A percentile compares a stretch with the other conserved stretches of the same genome.
phyloP scores from a whole-genome alignment of 2,888 invertebrate genomes.

The Rhynchonema sp. region DNA sequence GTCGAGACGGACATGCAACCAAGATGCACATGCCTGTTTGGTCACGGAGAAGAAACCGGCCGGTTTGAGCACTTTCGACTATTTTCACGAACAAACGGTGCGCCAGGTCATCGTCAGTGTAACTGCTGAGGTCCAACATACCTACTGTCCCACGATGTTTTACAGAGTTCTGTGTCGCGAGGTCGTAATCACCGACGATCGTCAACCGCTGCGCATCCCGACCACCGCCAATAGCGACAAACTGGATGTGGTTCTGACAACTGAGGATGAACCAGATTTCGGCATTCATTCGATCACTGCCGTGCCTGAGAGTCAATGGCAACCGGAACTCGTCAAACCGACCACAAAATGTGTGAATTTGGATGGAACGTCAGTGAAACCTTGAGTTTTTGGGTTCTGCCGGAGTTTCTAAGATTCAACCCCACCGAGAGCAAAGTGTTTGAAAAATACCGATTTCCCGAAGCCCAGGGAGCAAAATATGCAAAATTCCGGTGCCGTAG shows the following conservation, averaged over 20 bases:
- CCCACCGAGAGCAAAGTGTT: too few species aligned
- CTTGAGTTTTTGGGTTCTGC: too few species aligned
- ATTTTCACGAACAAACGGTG: too few species aligned
- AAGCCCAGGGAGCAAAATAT: too few species aligned
- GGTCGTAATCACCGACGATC: slow-evolving; percentile 15
- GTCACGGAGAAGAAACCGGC: too few species aligned
- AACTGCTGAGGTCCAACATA: background rate
- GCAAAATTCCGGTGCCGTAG: too few species aligned
- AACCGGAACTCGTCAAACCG: background rate
- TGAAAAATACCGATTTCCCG: too few species aligned
- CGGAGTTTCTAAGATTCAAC: too few species aligned
- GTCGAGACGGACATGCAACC: too few species aligned
- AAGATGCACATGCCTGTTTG: too few species aligned
- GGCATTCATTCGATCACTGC: background rate
- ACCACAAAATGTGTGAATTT: background rate
- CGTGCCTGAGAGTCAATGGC: background rate
- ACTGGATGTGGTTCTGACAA: background rate
- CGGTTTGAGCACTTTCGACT: too few species aligned
- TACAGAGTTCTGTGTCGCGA: slow-evolving; percentile 24
- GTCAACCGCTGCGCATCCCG: background rate
- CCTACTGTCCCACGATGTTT: background rate
- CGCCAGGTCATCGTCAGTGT: too few species aligned
- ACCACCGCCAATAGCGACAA: background rate
- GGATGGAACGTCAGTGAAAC: background rate
- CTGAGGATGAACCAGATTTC: background rate